phyloP scores from a whole-genome alignment of 2,888 invertebrate species.

The Tortrix viridana region DNA sequence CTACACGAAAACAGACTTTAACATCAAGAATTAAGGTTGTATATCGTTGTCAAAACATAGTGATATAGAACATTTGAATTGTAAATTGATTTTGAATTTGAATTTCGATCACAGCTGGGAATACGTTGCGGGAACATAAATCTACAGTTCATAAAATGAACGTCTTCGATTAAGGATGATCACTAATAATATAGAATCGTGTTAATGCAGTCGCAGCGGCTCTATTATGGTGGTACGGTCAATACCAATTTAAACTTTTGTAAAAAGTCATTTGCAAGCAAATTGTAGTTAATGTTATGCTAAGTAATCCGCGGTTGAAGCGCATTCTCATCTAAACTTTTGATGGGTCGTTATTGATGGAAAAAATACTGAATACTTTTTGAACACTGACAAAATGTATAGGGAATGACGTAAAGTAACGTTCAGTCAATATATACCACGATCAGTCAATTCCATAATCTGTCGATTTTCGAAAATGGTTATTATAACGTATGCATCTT shows the following conservation, averaged over 20 bases:
- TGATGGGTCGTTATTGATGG: slow-evolving; percentile 17
- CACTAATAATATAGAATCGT: too few species aligned
- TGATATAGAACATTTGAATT: background rate
- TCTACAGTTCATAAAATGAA: too few species aligned
- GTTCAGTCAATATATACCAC: too few species aligned
- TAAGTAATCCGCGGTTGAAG: slow-evolving; percentile 20
- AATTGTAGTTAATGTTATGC: slow-evolving; percentile 30
- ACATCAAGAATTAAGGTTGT: background rate
- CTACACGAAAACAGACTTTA: background rate
- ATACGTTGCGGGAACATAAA: too few species aligned
- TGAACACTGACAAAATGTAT: too few species aligned
- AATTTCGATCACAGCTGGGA: background rate
- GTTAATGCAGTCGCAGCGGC: too few species aligned
- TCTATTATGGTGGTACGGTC: too few species aligned
- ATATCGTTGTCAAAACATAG: background rate
- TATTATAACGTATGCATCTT: too few species aligned
- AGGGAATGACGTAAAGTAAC: too few species aligned
- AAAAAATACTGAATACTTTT: background rate
- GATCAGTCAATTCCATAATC: too few species aligned
- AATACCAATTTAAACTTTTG: slow-evolving; percentile 27
- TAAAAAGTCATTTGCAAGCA: slow-evolving; percentile 33
- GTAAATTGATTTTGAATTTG: background rate
- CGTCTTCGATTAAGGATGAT: too few species aligned
- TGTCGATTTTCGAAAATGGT: too few species aligned
- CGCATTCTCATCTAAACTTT: slow-evolving; percentile 32